phyloP scores from a whole-genome alignment of 2,113 vertebrate genomes.

The Paramormyrops kingsleyae region DNA sequence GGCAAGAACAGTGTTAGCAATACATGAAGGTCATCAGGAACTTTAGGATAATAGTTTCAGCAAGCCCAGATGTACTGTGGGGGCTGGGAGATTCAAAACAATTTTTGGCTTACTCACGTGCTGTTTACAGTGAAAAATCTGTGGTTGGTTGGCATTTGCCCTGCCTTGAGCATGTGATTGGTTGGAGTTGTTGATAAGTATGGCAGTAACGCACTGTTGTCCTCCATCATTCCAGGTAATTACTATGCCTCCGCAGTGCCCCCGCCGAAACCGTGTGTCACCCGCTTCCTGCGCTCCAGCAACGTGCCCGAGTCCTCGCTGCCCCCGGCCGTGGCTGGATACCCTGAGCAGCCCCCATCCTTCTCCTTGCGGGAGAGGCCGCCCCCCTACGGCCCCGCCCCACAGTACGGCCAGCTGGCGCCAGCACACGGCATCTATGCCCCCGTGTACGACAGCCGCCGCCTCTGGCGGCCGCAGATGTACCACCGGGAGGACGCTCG shows the following conservation, averaged over 20 bases:
- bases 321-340: conserved; percentile 73
- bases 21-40: background rate
- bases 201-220: background rate
- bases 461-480: conserved; percentile 90
- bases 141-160: background rate
- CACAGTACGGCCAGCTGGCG: conserved; percentile 72
- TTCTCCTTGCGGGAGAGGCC: conserved; percentile 77
- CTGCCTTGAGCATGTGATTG: background rate
- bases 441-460: conserved; percentile 88
- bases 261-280: conserved; percentile 78
- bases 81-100: background rate
- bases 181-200: background rate
- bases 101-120: background rate
- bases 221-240: conserved; percentile 62
- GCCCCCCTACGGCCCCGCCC: conserved; percentile 69
- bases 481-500: conserved; percentile 88
- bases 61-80: background rate
- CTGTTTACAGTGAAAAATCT: background rate
- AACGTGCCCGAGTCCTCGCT: conserved; percentile 80
- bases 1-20: background rate
- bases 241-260: conserved; percentile 77
- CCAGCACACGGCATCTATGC: conserved; percentile 82
- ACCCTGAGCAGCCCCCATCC: conserved; percentile 69
- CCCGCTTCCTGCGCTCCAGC: conserved; percentile 81
- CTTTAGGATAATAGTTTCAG: background rate